Percentiles rank a stretch among this genome's conserved stretches.
Conservation (phyloP, 2,888 invertebrate genomes). For the Tridacna crocea region DNA sequence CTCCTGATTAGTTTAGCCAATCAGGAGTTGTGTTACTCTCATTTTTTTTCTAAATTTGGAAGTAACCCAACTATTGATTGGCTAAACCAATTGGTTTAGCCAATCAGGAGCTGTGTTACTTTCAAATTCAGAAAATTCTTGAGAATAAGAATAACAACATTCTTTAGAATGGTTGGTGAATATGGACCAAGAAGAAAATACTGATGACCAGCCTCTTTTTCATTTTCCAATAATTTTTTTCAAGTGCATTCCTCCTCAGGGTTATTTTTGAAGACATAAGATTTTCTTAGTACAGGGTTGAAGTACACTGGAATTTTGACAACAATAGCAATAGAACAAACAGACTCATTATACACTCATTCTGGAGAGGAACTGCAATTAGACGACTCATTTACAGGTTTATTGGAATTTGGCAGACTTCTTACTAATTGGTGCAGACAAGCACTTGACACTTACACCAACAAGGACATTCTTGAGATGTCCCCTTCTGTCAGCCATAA, state of each 20-base stretch:
- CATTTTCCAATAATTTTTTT: not conserved
- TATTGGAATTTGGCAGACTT: slow-evolving; percentile 45
- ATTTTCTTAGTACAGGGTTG: not conserved
- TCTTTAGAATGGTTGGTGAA: too few relatives aligned
- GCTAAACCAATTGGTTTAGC: too few relatives aligned
- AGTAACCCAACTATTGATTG: too few relatives aligned
- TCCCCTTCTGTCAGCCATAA: slow-evolving; percentile 4
- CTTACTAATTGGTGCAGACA: slow-evolving; percentile 49
- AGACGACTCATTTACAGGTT: slow-evolving; percentile 50
- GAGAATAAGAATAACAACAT: too few relatives aligned
- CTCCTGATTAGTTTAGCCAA: too few relatives aligned
- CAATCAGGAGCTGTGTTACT: too few relatives aligned
- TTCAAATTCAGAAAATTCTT: too few relatives aligned
- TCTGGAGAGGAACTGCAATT: slow-evolving; percentile 27
- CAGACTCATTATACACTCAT: slow-evolving; percentile 13
- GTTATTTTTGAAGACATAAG: not conserved
- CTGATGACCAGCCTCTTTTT: not conserved
- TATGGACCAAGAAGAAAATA: not conserved
- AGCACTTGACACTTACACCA: slow-evolving; percentile 11
- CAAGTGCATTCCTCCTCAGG: not conserved
- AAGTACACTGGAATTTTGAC: not conserved
- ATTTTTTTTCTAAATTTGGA: too few relatives aligned
- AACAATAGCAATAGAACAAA: slow-evolving; percentile 16
- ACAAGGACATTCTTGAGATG: slow-evolving; percentile 36
- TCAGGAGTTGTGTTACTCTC: too few relatives aligned